A percentile compares a stretch with the other conserved stretches of the same genome.
These are phyloP conservation scores for Perodicticus potto DNA, from an alignment of 2,797 vertebrate genomes.

Conservation along the genomic window DNA sequence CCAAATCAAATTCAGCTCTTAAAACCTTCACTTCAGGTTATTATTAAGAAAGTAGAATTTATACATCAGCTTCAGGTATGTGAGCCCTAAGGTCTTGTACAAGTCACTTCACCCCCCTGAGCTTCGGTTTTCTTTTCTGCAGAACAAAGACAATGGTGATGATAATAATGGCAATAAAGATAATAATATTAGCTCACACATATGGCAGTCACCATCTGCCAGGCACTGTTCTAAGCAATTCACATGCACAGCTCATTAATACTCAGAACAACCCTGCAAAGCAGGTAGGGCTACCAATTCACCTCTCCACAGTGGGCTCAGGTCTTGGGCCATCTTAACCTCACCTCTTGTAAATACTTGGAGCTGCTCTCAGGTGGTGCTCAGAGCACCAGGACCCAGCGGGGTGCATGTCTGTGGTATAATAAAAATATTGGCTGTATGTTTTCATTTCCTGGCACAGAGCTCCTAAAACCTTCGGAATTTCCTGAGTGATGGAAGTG, in stretches of 20 bases:
- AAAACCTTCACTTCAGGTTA: background rate
- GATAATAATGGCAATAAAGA: background rate
- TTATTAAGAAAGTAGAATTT: background rate
- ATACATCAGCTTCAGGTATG: background rate
- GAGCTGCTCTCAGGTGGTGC: background rate
- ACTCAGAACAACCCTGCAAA: background rate
- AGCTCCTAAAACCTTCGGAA: slow-evolving; percentile 19
- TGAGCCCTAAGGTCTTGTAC: background rate
- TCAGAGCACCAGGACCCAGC: background rate
- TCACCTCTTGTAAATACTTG: background rate
- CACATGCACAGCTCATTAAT: background rate
- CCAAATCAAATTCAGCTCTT: slow-evolving; percentile 26
- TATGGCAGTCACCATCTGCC: background rate
- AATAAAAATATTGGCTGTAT: background rate
- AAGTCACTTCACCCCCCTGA: background rate
- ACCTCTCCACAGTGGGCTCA: background rate
- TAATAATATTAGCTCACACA: background rate
- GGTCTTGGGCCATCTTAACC: background rate
- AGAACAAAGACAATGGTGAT: background rate
- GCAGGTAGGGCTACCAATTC: background rate
- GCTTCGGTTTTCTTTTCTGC: background rate
- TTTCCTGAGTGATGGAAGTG: background rate
- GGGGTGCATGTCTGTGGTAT: background rate
- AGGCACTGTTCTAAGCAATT: slow-evolving; percentile 3
- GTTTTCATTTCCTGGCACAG: background rate